These are phyloP conservation scores for Beaufortia kweichowensis DNA, from an alignment of 2,113 vertebrate species.

Conservation along the genomic window DNA sequence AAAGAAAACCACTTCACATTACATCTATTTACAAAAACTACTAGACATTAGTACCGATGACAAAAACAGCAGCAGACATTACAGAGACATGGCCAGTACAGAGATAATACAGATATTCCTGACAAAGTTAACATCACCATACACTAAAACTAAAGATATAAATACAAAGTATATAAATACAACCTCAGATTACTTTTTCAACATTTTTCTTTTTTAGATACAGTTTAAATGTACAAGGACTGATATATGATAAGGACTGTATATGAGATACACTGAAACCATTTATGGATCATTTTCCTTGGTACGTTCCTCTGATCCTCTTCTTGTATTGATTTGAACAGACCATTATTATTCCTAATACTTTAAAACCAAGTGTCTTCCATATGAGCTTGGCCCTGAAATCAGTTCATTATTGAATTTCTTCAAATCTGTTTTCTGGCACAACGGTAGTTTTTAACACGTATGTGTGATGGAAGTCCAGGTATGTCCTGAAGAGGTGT, in stretches of 20 bases:
- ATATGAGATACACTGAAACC: background rate
- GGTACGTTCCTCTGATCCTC: background rate
- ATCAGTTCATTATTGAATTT: background rate
- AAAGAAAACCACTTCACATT: background rate
- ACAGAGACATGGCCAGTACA: slow-evolving; percentile 9
- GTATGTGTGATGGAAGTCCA: slow-evolving; percentile 21
- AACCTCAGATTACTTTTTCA: background rate
- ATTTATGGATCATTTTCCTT: background rate
- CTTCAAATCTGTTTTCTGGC: slow-evolving; percentile 15
- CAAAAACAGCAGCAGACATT: background rate
- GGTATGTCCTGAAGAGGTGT: slow-evolving; percentile 11
- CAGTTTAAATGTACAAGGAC: background rate
- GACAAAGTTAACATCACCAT: background rate
- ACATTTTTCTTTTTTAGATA: slow-evolving; percentile 7
- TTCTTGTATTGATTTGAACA: background rate
- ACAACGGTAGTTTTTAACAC: slow-evolving; percentile 5
- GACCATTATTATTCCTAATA: background rate
- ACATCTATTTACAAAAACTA: background rate
- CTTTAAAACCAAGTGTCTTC: background rate
- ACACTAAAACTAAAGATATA: background rate
- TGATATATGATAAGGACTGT: background rate
- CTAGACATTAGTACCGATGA: background rate
- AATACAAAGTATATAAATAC: slow-evolving; percentile 3
- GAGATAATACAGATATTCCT: background rate
- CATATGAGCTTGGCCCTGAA: background rate